Conservation (phyloP, 2,797 vertebrate genomes). For the Acanthurus tractus region DNA sequence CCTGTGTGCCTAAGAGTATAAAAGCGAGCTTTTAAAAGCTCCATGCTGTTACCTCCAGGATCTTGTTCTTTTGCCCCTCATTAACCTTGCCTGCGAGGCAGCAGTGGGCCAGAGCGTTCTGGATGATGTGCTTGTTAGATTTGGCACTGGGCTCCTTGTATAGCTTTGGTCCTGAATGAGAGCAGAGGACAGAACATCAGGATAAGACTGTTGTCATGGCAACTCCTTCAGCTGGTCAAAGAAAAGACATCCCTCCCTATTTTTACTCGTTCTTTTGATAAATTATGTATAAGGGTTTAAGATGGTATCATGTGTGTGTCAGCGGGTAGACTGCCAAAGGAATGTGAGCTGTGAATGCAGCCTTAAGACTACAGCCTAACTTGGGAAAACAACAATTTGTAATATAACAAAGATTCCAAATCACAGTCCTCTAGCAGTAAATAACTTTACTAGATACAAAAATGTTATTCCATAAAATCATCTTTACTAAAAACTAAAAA, state of each 20-base stretch:
- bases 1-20: neutral
- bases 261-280: slow-evolving; percentile 43
- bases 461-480: neutral
- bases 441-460: neutral
- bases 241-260: slow-evolving; percentile 10
- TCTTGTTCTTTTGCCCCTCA: slow-evolving; percentile 97
- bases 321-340: neutral
- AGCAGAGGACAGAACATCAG: slow-evolving; percentile 15
- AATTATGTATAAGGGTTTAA: slow-evolving; percentile 49
- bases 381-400: neutral
- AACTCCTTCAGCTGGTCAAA: slow-evolving; percentile 45
- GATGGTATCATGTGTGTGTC: neutral
- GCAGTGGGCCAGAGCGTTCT: slow-evolving; percentile 97
- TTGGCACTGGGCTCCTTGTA: slow-evolving; percentile 98
- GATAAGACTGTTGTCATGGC: slow-evolving; percentile 54
- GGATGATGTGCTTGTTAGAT: slow-evolving; percentile 99
- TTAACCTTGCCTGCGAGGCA: slow-evolving; percentile 98
- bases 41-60: slow-evolving; percentile 91
- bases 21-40: neutral
- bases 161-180: slow-evolving; percentile 92
- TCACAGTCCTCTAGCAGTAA: neutral
- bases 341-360: slow-evolving; percentile 10
- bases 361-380: neutral
- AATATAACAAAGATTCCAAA: neutral
- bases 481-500: neutral